Evolutionary conservation across 2,113 vertebrate species (phyloP).

Genomic region (Speoplatyrhinus poulsoni): DNA sequence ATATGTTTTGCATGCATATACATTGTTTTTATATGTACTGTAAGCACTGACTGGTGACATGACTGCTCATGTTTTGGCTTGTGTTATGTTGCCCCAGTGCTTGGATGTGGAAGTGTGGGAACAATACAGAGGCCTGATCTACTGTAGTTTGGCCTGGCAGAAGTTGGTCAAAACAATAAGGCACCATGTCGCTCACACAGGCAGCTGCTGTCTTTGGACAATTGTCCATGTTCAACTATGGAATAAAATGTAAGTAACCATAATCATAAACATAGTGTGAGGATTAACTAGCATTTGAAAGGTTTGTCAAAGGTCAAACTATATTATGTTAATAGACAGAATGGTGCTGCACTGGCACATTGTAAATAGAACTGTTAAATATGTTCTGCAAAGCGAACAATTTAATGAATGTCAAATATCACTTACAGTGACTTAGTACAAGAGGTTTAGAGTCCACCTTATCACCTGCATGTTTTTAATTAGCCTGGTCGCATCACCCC

Average conservation of each 20-base stretch:
- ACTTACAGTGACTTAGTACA: no score
- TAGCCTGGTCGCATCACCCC: background rate
- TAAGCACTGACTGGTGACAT: background rate
- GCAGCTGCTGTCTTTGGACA: slow-evolving; percentile 19
- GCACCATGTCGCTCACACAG: slow-evolving; percentile 32
- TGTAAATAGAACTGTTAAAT: background rate
- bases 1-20: background rate
- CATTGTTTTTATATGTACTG: slow-evolving; percentile 21
- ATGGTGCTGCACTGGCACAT: no score
- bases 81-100: slow-evolving; percentile 23
- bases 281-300: no score
- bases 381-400: background rate
- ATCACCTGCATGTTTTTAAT: background rate
- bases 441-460: no score
- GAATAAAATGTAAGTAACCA: no score
- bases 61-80: slow-evolving; percentile 4
- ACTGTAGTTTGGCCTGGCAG: slow-evolving; percentile 24
- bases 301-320: no score
- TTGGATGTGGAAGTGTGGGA: slow-evolving; percentile 54
- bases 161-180: slow-evolving; percentile 42
- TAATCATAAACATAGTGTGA: no score
- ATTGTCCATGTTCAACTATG: background rate
- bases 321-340: no score
- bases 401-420: background rate
- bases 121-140: slow-evolving; percentile 41